phyloP scores from a whole-genome alignment of 1,140 invertebrate genomes.

The Phenacoccus solenopsis region DNA sequence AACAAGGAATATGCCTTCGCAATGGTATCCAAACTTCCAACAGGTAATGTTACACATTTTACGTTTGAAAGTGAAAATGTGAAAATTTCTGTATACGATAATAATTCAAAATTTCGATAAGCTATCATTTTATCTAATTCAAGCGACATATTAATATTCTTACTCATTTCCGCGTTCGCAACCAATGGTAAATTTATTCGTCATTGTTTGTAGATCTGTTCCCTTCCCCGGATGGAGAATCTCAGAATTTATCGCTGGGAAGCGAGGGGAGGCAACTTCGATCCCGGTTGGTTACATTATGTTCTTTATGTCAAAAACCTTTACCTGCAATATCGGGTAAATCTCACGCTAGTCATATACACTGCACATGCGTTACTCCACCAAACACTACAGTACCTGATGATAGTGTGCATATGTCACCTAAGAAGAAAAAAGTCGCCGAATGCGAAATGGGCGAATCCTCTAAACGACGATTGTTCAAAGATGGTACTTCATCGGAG shows the following conservation, averaged over 20 bases:
- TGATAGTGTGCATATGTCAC: background rate
- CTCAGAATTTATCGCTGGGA: constrained; percentile 19
- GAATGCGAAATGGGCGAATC: background rate
- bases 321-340: constrained; percentile 4
- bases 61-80: too few species aligned
- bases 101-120: too few species aligned
- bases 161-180: too few species aligned
- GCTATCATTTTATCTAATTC: too few species aligned
- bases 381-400: background rate
- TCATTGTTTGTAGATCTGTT: background rate
- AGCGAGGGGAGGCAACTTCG: constrained; percentile 21
- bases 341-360: constrained; percentile 14
- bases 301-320: constrained; percentile 21
- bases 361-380: constrained; percentile 23
- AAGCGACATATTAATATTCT: too few species aligned
- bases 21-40: constrained; percentile 26
- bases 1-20: constrained; percentile 28
- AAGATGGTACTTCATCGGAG: constrained; percentile 10
- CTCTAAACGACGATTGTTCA: constrained; percentile 24
- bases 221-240: constrained; percentile 5
- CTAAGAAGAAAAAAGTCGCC: constrained; percentile 17
- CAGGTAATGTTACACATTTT: background rate
- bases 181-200: too few species aligned
- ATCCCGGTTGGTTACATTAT: constrained; percentile 21
- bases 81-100: too few species aligned